A percentile compares a stretch with the other conserved stretches of the same genome.
Evolutionary conservation across 2,113 vertebrate species (phyloP).

Genomic region (Pan troglodytes): NHGRI_mPanTro3-v2.1_pri NC_072413.2:78222501-78223000

Average conservation of each 20-base stretch:
- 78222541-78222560: background rate
- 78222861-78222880: background rate
- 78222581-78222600: background rate
- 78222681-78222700: background rate
- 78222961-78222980: conserved; percentile 37
- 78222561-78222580: background rate
- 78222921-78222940: background rate
- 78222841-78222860: background rate
- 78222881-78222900: background rate
- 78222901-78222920: background rate
- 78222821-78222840: background rate
- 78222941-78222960: conserved; percentile 6
- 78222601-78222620: background rate
- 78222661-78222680: background rate
- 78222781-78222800: background rate
- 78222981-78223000: background rate
- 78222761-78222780: background rate
- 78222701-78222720: background rate
- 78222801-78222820: background rate
- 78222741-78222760: background rate
- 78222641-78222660: background rate
- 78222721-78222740: background rate
- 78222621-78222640: background rate
- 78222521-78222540: background rate
- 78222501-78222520: background rate